Evolutionary conservation across 37 sponge, comb jelly and placozoan species (phyloP).

Genomic region (Mnemiopsis leidyi): DNA sequence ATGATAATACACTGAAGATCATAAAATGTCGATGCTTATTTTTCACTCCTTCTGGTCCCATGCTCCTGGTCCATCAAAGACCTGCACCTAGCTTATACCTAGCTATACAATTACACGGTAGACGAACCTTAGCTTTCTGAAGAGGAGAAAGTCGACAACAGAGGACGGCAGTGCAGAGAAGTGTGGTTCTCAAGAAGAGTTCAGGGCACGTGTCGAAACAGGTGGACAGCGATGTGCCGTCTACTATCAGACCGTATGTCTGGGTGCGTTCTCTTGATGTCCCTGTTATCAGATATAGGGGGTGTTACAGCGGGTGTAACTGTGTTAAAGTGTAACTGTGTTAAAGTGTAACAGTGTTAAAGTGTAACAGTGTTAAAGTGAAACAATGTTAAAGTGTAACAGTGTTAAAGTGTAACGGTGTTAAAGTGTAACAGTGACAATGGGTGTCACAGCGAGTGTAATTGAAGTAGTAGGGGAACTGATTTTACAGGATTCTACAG

Average conservation of each 20-base stretch:
- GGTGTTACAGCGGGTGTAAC: not conserved
- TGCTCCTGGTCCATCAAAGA: too few species aligned
- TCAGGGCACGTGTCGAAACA: constrained; percentile 53
- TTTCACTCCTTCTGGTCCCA: too few species aligned
- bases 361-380: not conserved
- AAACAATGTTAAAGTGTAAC: not conserved
- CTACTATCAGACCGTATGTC: constrained; percentile 73
- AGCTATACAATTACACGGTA: too few species aligned
- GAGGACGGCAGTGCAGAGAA: constrained; percentile 72
- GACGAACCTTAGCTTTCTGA: constrained; percentile 74
- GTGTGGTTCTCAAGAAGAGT: constrained; percentile 68
- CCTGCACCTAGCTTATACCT: too few species aligned
- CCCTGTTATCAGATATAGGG: not conserved
- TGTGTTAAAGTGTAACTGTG: too few species aligned
- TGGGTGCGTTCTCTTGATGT: not conserved
- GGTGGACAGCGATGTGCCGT: constrained; percentile 72
- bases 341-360: not conserved
- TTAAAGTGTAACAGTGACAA: too few species aligned
- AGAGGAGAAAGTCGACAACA: constrained; percentile 83
- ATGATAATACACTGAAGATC: too few species aligned
- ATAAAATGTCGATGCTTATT: too few species aligned
- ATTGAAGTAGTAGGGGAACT: too few species aligned
- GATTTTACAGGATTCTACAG: too few species aligned
- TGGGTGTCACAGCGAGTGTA: too few species aligned
- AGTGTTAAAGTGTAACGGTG: not conserved